Evolutionary conservation across 2,797 vertebrate species (phyloP).

Genomic region (Mormyrus proboscirostris): DNA sequence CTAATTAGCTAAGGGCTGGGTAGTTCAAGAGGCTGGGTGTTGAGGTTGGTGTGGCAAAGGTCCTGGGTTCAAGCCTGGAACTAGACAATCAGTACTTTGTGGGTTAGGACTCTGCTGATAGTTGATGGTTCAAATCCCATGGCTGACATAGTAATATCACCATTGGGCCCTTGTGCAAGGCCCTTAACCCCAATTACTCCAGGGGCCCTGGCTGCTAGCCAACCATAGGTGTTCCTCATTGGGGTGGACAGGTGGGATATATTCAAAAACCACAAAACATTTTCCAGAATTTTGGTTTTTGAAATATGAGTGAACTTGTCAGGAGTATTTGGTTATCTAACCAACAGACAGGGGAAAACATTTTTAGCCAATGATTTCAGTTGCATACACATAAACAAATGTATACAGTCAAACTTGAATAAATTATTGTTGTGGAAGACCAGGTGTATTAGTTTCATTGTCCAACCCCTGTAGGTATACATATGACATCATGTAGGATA

Average conservation of each 20-base stretch:
- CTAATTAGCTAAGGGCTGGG: background rate
- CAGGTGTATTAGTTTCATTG: background rate
- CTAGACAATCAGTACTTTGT: background rate
- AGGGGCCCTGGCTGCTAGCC: background rate
- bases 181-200: background rate
- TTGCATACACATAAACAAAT: background rate
- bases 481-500: background rate
- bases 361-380: background rate
- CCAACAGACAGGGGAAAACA: background rate
- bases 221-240: background rate
- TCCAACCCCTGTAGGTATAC: background rate
- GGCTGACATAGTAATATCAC: background rate
- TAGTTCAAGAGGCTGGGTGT: background rate
- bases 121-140: background rate
- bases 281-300: background rate
- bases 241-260: background rate
- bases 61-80: background rate
- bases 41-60: background rate
- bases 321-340: background rate
- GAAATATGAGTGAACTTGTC: background rate
- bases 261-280: background rate
- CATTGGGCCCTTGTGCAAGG: background rate
- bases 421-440: background rate
- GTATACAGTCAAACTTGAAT: background rate
- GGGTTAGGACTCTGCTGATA: background rate